Conservation (phyloP, 2,888 invertebrate genomes). For the Adelognathus sp. region DNA sequence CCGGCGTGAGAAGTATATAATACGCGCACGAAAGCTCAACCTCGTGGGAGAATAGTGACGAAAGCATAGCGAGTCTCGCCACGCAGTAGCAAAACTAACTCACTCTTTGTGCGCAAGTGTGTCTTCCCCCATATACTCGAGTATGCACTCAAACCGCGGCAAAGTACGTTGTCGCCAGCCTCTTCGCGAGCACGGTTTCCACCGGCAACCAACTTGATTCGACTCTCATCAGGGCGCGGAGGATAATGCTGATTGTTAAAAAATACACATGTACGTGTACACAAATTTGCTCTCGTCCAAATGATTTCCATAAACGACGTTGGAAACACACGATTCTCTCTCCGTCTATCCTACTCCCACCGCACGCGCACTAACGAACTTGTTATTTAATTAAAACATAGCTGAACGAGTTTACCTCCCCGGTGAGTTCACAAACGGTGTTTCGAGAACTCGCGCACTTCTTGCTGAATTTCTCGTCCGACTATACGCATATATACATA, state of each 20-base stretch:
- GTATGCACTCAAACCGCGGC: too few species aligned
- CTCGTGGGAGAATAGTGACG: background rate
- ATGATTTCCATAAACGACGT: constrained; percentile 47
- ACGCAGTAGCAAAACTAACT: background rate
- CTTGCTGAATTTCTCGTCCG: constrained; percentile 38
- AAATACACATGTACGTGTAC: background rate
- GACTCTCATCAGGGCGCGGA: too few species aligned
- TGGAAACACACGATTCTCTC: constrained; percentile 51
- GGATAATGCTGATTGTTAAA: background rate
- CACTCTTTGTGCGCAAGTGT: too few species aligned
- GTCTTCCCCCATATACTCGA: background rate
- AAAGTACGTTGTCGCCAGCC: too few species aligned
- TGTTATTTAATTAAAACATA: constrained; percentile 58
- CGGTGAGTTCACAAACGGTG: constrained; percentile 40
- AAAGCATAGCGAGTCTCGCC: constrained; percentile 4
- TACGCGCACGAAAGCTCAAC: constrained; percentile 8
- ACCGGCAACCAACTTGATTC: too few species aligned
- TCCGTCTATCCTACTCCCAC: background rate
- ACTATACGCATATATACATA: too few species aligned
- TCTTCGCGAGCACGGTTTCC: too few species aligned
- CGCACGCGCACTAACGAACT: constrained; percentile 44
- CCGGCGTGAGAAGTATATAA: background rate
- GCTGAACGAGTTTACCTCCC: constrained; percentile 40
- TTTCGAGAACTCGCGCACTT: constrained; percentile 16
- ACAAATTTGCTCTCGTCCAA: constrained; percentile 10